phyloP scores from a whole-genome alignment of 2,113 vertebrate genomes.

The Oriolus oriolus region DNA sequence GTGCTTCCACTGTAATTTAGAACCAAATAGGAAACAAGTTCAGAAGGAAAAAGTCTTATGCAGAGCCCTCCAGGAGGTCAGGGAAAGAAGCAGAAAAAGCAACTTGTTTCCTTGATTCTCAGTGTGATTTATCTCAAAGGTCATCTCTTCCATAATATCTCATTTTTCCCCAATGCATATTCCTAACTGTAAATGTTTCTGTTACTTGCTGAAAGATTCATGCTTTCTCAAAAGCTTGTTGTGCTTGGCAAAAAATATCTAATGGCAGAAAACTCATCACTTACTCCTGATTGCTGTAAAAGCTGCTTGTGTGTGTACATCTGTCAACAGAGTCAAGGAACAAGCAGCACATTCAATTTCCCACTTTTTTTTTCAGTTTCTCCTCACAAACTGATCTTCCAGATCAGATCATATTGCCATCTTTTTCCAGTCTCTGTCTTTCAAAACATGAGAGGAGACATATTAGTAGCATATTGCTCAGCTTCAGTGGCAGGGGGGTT shows the following conservation, averaged over 20 bases:
- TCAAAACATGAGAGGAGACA: not conserved
- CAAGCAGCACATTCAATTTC: slow-evolving; percentile 33
- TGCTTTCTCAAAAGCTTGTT: slow-evolving; percentile 47
- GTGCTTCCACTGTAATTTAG: not conserved
- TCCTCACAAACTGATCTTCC: not conserved
- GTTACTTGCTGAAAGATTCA: slow-evolving; percentile 37
- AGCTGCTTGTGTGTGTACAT: slow-evolving; percentile 36
- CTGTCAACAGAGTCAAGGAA: slow-evolving; percentile 26
- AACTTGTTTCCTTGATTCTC: slow-evolving; percentile 17
- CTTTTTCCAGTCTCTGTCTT: slow-evolving; percentile 27
- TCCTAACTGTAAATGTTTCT: slow-evolving; percentile 45
- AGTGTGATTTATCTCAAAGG: slow-evolving; percentile 3
- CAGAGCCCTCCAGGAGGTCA: not conserved
- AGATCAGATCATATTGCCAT: not conserved
- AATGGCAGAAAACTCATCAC: slow-evolving; percentile 56
- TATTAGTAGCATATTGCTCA: not conserved
- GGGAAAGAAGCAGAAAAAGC: slow-evolving; percentile 2
- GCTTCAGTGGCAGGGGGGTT: not conserved
- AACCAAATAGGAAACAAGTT: not conserved
- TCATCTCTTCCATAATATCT: slow-evolving; percentile 51
- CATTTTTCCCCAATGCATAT: slow-evolving; percentile 25
- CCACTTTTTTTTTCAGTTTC: slow-evolving; percentile 3
- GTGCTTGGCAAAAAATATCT: slow-evolving; percentile 50
- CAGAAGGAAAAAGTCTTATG: not conserved
- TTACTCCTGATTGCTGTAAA: slow-evolving; percentile 54